These are phyloP conservation scores for Zoanthus solanderi DNA, from an alignment of 92 coral and sea anemone species.

Conservation along the genomic window DNA sequence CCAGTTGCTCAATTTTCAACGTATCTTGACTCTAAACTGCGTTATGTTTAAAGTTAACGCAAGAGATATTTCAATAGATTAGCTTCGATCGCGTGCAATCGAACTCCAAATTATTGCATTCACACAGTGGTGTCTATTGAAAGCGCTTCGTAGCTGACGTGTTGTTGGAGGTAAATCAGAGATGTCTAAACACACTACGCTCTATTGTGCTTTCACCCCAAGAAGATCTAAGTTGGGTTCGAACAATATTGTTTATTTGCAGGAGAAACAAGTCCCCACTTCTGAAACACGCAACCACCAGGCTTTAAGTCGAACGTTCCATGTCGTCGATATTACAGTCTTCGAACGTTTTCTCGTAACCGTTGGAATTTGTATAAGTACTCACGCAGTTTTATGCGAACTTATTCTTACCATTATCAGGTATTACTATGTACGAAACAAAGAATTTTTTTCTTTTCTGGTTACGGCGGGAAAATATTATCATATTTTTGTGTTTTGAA, in stretches of 20 bases:
- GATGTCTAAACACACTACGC: background rate
- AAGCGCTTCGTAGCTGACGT: constrained; percentile 17
- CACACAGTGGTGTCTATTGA: background rate
- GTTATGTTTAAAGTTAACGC: constrained; percentile 8
- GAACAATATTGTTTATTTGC: constrained; percentile 4
- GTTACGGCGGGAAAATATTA: background rate
- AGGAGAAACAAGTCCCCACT: background rate
- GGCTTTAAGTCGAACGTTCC: too few relatives aligned
- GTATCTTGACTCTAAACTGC: background rate
- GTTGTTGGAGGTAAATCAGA: background rate
- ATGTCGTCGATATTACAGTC: too few relatives aligned
- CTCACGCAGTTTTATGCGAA: background rate
- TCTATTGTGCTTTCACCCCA: constrained; percentile 20
- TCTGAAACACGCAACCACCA: background rate
- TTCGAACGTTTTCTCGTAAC: too few relatives aligned
- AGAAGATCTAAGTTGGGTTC: background rate
- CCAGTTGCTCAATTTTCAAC: background rate
- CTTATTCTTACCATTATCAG: background rate
- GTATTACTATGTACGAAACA: background rate
- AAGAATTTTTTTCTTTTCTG: background rate
- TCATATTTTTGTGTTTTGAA: background rate
- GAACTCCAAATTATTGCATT: constrained; percentile 9
- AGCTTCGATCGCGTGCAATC: constrained; percentile 15
- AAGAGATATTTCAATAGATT: background rate
- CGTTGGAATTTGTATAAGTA: background rate